Percentiles rank a stretch among this genome's conserved stretches.
These are phyloP conservation scores for Tor tambroides DNA, from an alignment of 2,113 vertebrate genomes.

Conservation along the genomic window DNA sequence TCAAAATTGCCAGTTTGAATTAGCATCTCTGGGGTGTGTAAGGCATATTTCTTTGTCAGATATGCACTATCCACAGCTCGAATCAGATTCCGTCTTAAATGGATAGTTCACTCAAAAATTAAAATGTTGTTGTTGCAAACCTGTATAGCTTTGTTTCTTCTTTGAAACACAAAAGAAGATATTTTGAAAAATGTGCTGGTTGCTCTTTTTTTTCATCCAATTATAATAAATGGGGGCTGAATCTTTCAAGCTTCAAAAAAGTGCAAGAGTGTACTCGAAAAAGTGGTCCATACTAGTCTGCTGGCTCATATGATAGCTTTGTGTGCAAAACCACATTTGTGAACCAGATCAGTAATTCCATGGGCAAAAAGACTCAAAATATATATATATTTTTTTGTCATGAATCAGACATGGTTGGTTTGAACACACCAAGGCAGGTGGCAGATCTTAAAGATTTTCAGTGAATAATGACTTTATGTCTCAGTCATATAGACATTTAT, in stretches of 20 bases:
- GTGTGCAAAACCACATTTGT: neutral
- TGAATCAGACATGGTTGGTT: neutral
- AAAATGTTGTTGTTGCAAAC: neutral
- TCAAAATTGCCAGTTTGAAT: slow-evolving; percentile 58
- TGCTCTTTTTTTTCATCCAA: neutral
- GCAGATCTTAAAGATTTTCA: neutral
- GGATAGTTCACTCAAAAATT: neutral
- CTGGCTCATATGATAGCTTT: neutral
- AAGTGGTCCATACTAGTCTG: neutral
- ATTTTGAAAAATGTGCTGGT: neutral
- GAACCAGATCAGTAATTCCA: no score
- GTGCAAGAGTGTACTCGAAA: neutral
- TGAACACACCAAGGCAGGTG: neutral
- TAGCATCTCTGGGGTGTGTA: slow-evolving; percentile 40
- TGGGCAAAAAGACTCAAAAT: neutral
- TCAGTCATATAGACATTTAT: neutral
- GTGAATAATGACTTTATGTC: neutral
- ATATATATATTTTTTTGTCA: neutral
- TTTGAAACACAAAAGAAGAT: neutral
- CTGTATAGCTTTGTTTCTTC: neutral
- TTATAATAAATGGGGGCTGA: neutral
- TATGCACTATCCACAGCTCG: neutral
- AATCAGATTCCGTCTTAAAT: neutral
- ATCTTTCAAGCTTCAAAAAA: neutral
- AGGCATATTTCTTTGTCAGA: slow-evolving; percentile 32